These are phyloP conservation scores for Hoplostethus atlanticus DNA, from an alignment of 2,797 vertebrate species.

Conservation along the genomic window DNA sequence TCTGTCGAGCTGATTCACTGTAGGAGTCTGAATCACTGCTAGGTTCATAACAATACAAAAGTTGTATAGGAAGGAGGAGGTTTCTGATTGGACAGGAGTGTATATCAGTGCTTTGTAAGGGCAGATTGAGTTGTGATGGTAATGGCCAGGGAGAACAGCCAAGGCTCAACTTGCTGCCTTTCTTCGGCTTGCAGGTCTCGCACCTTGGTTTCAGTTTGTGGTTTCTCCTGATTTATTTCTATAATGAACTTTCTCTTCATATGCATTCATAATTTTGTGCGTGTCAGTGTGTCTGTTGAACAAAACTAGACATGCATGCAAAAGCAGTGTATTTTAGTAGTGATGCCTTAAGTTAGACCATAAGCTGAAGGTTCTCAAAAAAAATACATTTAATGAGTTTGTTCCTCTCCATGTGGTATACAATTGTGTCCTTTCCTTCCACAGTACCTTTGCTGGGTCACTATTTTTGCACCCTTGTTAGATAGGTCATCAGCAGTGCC, in stretches of 20 bases:
- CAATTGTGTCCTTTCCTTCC: slow-evolving; percentile 84
- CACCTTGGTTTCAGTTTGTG: slow-evolving; percentile 62
- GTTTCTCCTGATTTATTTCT: slow-evolving; percentile 75
- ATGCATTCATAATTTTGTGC: slow-evolving; percentile 82
- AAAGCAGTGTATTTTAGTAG: slow-evolving; percentile 86
- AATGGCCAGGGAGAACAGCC: slow-evolving; percentile 48
- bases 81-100: slow-evolving; percentile 67
- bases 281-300: slow-evolving; percentile 85
- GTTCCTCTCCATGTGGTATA: slow-evolving; percentile 84
- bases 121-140: slow-evolving; percentile 64
- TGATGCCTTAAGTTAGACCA: slow-evolving; percentile 86
- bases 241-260: slow-evolving; percentile 76
- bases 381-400: slow-evolving; percentile 77
- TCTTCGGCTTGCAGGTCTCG: slow-evolving; percentile 45
- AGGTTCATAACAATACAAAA: slow-evolving; percentile 62
- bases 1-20: slow-evolving; percentile 77
- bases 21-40: slow-evolving; percentile 75
- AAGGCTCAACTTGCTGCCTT: slow-evolving; percentile 47
- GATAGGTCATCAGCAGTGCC: slow-evolving; percentile 82
- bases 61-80: slow-evolving; percentile 69
- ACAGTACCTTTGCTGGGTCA: slow-evolving; percentile 83
- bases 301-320: slow-evolving; percentile 87
- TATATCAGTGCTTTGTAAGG: slow-evolving; percentile 64
- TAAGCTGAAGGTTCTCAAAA: slow-evolving; percentile 82
- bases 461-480: slow-evolving; percentile 83